phyloP scores from a whole-genome alignment of 2,888 invertebrate species.

The Pasiphila rectangulata region DNA sequence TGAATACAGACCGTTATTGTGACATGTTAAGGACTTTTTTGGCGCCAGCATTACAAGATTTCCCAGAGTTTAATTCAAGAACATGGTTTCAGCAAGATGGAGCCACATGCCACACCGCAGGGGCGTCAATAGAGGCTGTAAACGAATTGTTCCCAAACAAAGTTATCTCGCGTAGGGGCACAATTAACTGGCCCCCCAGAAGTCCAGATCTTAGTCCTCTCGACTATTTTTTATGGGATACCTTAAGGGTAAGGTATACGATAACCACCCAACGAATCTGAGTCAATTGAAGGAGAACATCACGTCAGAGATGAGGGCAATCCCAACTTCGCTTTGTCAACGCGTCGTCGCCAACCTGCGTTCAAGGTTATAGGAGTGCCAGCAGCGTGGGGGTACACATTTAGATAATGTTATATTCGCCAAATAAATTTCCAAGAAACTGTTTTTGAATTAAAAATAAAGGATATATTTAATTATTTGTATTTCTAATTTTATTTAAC shows the following conservation, averaged over 20 bases:
- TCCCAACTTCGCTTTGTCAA: slow-evolving; percentile 1
- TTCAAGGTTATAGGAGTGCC: too few species aligned
- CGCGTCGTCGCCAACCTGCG: neutral
- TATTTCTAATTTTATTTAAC: too few species aligned
- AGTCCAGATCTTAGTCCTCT: slow-evolving; percentile 1
- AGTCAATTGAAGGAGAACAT: slow-evolving; percentile 10
- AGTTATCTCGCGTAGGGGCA: slow-evolving; percentile 28
- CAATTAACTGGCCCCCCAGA: slow-evolving; percentile 25
- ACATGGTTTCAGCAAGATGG: slow-evolving; percentile 28
- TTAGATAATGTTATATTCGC: too few species aligned
- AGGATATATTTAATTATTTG: too few species aligned
- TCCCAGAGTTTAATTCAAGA: slow-evolving; percentile 28
- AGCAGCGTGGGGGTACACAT: too few species aligned
- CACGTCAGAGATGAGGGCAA: slow-evolving; percentile 11
- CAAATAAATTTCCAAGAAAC: too few species aligned
- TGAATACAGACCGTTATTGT: slow-evolving; percentile 13
- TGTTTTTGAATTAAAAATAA: too few species aligned
- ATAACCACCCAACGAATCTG: slow-evolving; percentile 5
- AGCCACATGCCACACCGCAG: slow-evolving; percentile 26
- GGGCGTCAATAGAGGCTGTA: slow-evolving; percentile 2
- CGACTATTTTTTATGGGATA: slow-evolving; percentile 13
- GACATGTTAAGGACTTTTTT: slow-evolving; percentile 18
- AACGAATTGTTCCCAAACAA: slow-evolving; percentile 28
- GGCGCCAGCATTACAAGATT: slow-evolving; percentile 24
- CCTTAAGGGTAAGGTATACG: slow-evolving; percentile 11